Evolutionary conservation across 2,888 invertebrate genomes (phyloP).

Genomic region (Hirtodrosophila duncani): DNA sequence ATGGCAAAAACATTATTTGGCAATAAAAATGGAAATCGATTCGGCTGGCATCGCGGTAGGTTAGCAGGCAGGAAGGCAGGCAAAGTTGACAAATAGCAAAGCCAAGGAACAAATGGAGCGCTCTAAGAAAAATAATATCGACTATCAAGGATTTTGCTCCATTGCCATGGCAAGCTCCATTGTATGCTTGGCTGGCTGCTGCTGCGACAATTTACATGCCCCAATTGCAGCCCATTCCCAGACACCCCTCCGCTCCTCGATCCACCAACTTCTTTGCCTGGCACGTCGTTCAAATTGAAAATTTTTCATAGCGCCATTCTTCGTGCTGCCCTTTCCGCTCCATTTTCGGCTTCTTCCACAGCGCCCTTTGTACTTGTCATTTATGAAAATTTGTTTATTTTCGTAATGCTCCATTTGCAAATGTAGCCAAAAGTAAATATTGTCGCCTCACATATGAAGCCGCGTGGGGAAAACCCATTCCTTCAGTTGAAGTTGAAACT

Average conservation of each 20-base stretch:
- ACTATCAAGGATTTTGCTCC: slow-evolving; percentile 66
- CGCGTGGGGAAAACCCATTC: too few species aligned
- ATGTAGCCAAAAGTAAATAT: slow-evolving; percentile 74
- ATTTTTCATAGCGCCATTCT: slow-evolving; percentile 54
- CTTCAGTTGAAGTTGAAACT: too few species aligned
- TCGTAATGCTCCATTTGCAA: slow-evolving; percentile 72
- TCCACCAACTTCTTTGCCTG: slow-evolving; percentile 46
- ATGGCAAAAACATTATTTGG: slow-evolving; percentile 74
- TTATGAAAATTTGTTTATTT: slow-evolving; percentile 75
- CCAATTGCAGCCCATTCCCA: slow-evolving; percentile 66
- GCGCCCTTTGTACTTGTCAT: slow-evolving; percentile 67
- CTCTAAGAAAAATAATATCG: slow-evolving; percentile 72
- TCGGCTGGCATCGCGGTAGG: slow-evolving; percentile 32
- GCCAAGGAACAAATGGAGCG: slow-evolving; percentile 69
- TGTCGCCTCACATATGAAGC: slow-evolving; percentile 54
- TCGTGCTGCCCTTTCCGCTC: slow-evolving; percentile 42
- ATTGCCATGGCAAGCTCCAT: slow-evolving; percentile 9
- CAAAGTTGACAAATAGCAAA: slow-evolving; percentile 70
- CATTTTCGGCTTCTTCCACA: slow-evolving; percentile 21
- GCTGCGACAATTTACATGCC: slow-evolving; percentile 68
- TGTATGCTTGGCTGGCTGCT: slow-evolving; percentile 16
- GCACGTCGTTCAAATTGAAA: slow-evolving; percentile 66
- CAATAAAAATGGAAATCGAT: slow-evolving; percentile 73
- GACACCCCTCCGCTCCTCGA: too few species aligned
- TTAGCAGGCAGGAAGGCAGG: slow-evolving; percentile 31